Base-by-base conservation (phyloP, 2,797 vertebrate species). In the Sebastes flavidus region DNA sequence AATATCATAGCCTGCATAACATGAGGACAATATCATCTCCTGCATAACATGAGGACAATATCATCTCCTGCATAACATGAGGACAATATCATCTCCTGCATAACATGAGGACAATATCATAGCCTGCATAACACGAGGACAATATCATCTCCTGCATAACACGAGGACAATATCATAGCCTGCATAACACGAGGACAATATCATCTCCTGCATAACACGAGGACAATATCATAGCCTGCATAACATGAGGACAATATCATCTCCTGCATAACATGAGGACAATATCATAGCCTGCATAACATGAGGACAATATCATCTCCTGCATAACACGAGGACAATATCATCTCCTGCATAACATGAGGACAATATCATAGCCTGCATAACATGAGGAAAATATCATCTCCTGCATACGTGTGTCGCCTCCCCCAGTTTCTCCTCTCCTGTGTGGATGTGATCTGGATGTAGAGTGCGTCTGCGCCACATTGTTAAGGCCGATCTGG, bases 401-500 rank as follows among this genome's bases (percentile, higher is more conserved):
- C 61, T 77, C 69, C 46, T 85, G 58, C 78, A 38, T 80, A 84
- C 34, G 56, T n/a, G 30, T 81, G 87, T 90, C 88, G 73, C 89
- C 81, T 86, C 80, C 71, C 46, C 49, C 61, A 46, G 62, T 60
- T 82, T 42, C 81, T 76, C 63, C 73, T 70, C 77, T 85, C 77
- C 77, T 38, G 77, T 78, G 80, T 87, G 85, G 87, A 89, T 93
- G 92, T 94, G 94, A 94, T 91, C 92, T 75, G 91, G 93, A 79
- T 93, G 83, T 87, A 90, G 89, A 95, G 88, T 88, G 92, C 79
- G 89, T 91, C 87, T 93, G 93, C 89, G 90, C 89, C 92, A 91
- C 91, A 92, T 94, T 93, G 92, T 93, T 93, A 91, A 94, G 92
- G 91, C 94, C 91, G 95, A 95, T 95, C 94, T 93, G 93, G 93